phyloP scores from a whole-genome alignment of 2,888 invertebrate species.

The Masnerella sp. region DNA sequence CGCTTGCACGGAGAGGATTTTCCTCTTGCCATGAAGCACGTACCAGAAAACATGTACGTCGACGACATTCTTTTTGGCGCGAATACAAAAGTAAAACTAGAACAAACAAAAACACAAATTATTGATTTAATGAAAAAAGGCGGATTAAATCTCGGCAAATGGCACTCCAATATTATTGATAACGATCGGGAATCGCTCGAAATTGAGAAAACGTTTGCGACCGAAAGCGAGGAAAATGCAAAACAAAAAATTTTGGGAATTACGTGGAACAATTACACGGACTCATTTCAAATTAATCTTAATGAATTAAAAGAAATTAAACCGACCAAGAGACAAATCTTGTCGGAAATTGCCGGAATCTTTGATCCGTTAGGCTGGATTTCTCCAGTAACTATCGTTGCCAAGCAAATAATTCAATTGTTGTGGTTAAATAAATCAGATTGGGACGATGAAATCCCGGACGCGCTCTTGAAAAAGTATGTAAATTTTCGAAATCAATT shows the following conservation, averaged over 20 bases:
- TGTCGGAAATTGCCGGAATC: not conserved
- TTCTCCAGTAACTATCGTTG: not conserved
- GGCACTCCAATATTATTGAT: too few species aligned
- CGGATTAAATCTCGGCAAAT: too few species aligned
- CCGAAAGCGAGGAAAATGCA: not conserved
- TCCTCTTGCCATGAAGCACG: too few species aligned
- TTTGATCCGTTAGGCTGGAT: constrained; percentile 7
- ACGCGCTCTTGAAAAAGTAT: too few species aligned
- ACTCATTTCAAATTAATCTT: too few species aligned
- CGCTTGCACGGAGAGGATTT: not conserved
- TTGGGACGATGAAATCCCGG: not conserved
- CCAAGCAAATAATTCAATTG: constrained; percentile 6
- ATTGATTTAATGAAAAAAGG: too few species aligned
- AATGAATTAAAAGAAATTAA: too few species aligned
- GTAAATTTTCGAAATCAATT: not conserved
- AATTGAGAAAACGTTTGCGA: not conserved
- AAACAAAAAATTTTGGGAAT: not conserved
- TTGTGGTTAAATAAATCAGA: constrained; percentile 2
- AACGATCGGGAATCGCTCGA: too few species aligned
- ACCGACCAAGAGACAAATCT: too few species aligned
- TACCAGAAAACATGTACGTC: not conserved
- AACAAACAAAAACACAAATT: too few species aligned
- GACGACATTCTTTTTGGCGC: not conserved
- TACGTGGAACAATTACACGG: too few species aligned
- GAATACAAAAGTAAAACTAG: not conserved